Base-by-base conservation (phyloP, 1,140 invertebrate species). In the Drosophila lacertosa region DNA sequence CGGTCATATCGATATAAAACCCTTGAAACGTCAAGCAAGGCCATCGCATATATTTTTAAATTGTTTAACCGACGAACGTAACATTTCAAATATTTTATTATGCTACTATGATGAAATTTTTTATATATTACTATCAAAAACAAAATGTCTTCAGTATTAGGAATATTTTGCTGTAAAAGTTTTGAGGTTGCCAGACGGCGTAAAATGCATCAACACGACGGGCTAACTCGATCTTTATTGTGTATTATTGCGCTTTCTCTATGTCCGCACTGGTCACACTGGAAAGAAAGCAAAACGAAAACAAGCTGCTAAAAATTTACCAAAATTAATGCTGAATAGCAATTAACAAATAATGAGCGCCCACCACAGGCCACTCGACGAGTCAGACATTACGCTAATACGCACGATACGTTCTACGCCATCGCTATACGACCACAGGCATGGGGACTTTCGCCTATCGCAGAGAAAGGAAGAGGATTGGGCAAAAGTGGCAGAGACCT, bases 381-480 rank as follows among this genome's bases (percentile, higher is more conserved):
- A 80, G 13, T 71, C 78, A 4, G 89, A 90, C 57, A 57, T 89
- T 6, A 26, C 57, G 29, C 54, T 90, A 51, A 90, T 90, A 57
- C 71, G 60, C 4, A 68, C 72, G 4, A 79, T 90, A 26, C 71
- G 70, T 11, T 76, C 68, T 2, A 84, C 89, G 10, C 84, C 89
- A 0, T 75, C 78, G 16, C 62, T 90, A 2, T 90, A 90, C 33
- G 84, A 90, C 65, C 78, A 20, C 63, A 75, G 65, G 53, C 45
- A 74, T 66, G 48, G 74, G n/a, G 69, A 78, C 75, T 90, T 90
- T 53, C 77, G 84, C 10, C 66, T 83, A 0, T 78, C 81, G 4
- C 79, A 90, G 32, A 58, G 82, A 4, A 90, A 90, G 35, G 89
- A 89, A 15, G 73, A 89, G 66, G 78, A 88, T 53, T 90, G 89